phyloP scores from a whole-genome alignment of 2,888 invertebrate genomes.

The Cetonia aurata region DNA sequence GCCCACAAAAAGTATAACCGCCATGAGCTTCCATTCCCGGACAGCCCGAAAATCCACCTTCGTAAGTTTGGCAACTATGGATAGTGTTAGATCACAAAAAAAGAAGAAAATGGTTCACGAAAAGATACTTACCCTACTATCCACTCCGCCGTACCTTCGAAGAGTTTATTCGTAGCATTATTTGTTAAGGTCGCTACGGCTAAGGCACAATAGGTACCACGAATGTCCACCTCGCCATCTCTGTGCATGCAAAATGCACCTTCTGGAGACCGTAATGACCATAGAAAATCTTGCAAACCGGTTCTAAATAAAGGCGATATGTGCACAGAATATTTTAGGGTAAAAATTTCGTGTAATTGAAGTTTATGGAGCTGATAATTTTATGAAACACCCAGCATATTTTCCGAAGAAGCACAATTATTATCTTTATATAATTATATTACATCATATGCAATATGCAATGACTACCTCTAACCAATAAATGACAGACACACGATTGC shows the following conservation, averaged over 20 bases:
- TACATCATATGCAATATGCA: too few species aligned
- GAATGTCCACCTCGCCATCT: constrained; percentile 93
- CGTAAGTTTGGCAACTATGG: constrained; percentile 93
- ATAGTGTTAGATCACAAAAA: constrained; percentile 32
- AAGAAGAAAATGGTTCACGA: not conserved
- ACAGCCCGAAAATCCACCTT: constrained; percentile 96
- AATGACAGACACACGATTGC: too few species aligned
- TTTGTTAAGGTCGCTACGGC: constrained; percentile 90
- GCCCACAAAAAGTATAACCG: constrained; percentile 98
- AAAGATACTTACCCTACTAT: constrained; percentile 73
- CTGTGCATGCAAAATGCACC: constrained; percentile 94
- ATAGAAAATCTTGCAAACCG: constrained; percentile 82
- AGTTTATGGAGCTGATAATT: too few species aligned
- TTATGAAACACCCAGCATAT: too few species aligned
- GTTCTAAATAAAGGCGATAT: constrained; percentile 65
- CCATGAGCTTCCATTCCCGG: constrained; percentile 99
- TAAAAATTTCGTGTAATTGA: too few species aligned
- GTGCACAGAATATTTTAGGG: constrained; percentile 4
- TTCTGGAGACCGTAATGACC: constrained; percentile 81
- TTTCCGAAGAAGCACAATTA: too few species aligned
- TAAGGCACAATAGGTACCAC: constrained; percentile 97
- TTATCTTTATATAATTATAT: too few species aligned
- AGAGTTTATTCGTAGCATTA: constrained; percentile 80
- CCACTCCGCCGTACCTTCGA: constrained; percentile 92
- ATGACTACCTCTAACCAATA: too few species aligned